phyloP scores from a whole-genome alignment of 2,797 vertebrate genomes.

The Neolamprologus multifasciatus region DNA sequence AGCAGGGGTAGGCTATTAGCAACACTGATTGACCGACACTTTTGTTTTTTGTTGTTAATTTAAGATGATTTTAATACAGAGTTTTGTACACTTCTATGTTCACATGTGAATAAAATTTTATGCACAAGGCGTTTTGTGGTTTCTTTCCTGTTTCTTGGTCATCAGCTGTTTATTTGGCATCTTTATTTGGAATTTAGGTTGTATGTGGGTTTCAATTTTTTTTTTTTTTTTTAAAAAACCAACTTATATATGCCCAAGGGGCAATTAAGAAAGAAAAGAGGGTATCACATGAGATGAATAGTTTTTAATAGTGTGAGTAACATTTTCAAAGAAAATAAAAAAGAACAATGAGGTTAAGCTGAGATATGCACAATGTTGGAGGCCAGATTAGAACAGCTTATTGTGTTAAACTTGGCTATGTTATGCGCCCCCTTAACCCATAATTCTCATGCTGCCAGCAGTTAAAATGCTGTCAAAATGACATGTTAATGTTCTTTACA shows the following conservation, averaged over 20 bases:
- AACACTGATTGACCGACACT: not conserved
- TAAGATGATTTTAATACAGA: constrained; percentile 41
- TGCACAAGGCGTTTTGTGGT: not conserved
- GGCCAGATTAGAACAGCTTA: not conserved
- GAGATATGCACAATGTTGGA: not conserved
- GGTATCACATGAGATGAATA: not conserved
- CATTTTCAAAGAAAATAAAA: not conserved
- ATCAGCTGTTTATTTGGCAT: not conserved
- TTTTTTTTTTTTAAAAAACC: no score
- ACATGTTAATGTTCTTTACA: not conserved
- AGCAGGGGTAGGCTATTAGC: not conserved
- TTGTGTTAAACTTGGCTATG: not conserved
- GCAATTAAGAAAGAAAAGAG: not conserved
- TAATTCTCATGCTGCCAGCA: not conserved
- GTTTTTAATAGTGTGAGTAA: not conserved
- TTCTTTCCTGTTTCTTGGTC: not conserved
- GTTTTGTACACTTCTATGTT: constrained; percentile 50
- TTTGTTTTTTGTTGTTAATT: constrained; percentile 11
- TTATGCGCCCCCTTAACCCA: not conserved
- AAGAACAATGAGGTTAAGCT: not conserved
- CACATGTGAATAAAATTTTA: constrained; percentile 49
- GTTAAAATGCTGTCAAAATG: not conserved
- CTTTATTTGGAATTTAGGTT: not conserved
- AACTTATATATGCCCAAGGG: not conserved
- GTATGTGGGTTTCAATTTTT: not conserved